These are phyloP conservation scores for Isurus oxyrinchus DNA, from an alignment of 2,113 vertebrate genomes.

Conservation along the genomic window DNA sequence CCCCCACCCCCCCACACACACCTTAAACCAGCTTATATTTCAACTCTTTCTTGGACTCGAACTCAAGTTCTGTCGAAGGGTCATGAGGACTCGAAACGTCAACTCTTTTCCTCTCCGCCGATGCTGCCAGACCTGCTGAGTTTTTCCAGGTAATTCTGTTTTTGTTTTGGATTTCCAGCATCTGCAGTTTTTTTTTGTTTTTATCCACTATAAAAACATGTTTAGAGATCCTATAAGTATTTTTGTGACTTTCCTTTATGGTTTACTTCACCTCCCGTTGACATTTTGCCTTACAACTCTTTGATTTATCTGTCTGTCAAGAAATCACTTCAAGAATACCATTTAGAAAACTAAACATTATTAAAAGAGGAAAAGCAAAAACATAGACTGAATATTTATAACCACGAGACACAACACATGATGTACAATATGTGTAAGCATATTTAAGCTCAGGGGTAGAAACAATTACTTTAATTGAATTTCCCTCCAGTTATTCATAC, in stretches of 20 bases:
- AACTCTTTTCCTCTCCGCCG: no score
- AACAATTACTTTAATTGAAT: neutral
- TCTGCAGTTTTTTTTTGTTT: no score
- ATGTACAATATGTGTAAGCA: neutral
- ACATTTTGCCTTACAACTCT: neutral
- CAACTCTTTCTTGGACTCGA: no score
- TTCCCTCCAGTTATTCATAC: conserved; percentile 17
- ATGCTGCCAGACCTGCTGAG: no score
- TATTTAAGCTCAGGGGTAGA: no score
- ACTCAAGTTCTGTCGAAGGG: no score
- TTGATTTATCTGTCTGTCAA: neutral
- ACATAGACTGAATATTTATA: neutral
- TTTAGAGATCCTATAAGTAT: neutral
- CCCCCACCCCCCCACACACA: no score
- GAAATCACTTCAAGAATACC: neutral
- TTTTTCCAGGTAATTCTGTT: no score
- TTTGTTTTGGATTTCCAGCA: no score
- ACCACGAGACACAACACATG: no score
- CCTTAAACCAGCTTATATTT: no score
- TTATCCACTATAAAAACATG: neutral
- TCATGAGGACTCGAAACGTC: no score
- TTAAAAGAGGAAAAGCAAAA: neutral
- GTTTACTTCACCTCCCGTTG: neutral
- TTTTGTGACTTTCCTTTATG: neutral
- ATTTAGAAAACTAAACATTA: neutral